These are phyloP conservation scores for Lithophane leautieri DNA, from an alignment of 2,888 invertebrate genomes.

Conservation along the genomic window DNA sequence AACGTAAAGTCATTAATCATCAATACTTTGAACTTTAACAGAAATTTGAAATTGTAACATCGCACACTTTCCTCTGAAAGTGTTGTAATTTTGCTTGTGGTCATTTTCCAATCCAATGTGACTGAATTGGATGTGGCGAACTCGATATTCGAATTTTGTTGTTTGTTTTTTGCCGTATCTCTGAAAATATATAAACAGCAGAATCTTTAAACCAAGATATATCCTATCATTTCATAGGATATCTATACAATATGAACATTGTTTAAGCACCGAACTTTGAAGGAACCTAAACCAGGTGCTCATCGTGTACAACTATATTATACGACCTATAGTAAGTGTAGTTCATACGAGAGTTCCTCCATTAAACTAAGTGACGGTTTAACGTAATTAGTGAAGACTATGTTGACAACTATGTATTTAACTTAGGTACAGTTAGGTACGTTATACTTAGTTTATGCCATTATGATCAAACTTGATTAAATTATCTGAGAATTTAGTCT, in stretches of 20 bases:
- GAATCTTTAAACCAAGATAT: neutral
- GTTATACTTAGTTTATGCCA: neutral
- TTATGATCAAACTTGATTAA: constrained; percentile 2
- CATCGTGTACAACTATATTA: too few species aligned
- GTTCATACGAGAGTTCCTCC: neutral
- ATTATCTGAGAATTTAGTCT: neutral
- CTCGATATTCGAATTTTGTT: too few species aligned
- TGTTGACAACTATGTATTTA: constrained; percentile 3
- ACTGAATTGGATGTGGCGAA: neutral
- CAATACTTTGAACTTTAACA: constrained; percentile 14
- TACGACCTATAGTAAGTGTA: too few species aligned
- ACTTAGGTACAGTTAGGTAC: constrained; percentile 1
- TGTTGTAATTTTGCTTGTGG: neutral
- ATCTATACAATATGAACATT: too few species aligned
- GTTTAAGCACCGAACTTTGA: too few species aligned
- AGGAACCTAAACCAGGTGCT: too few species aligned
- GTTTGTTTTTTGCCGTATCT: neutral
- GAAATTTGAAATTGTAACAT: too few species aligned
- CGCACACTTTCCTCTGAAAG: neutral
- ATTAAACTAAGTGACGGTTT: constrained; percentile 21
- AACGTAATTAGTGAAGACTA: constrained; percentile 17
- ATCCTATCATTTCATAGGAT: too few species aligned
- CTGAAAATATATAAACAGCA: neutral
- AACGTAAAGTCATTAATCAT: neutral
- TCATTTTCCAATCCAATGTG: neutral